Evolutionary conservation across 2,113 vertebrate species (phyloP), one percentile per base, ranked within the genome.

Genomic region (Antigone vipio): DNA sequence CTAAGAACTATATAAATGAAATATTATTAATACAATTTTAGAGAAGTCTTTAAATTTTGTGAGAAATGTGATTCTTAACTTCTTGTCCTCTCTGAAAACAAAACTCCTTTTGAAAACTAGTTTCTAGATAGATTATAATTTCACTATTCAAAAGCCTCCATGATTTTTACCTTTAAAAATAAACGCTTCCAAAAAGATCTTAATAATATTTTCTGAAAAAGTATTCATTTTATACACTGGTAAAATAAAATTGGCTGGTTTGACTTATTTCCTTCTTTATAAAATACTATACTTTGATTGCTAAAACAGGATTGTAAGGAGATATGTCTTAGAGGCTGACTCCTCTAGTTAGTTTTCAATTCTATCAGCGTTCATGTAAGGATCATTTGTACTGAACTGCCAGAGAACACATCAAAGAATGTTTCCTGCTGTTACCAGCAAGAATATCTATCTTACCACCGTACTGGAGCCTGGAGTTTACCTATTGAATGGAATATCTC

Each of bases 371-470:
- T 83, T 80, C 78, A 47, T 14, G 15, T 85, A 86, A 66, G 52
- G 55, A 75, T 20, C 38, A 92, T 90, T 93, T 96, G 67, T 88
- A 88, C n/a, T 50, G 26, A 88, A 71, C 67, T 86, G 78, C 60
- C 92, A 90, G 68, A 55, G 44, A 85, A 77, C 32, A 77, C 85
- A 90, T 81, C 91, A 90, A 90, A 94, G 63, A 94, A 69, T 6
- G 22, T 85, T 90, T 86, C 90, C 95, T 88, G 88, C 85, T 93
- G 38, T 63, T 86, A 74, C 18, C 63, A 77, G 89, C 34, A 79
- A 63, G 85, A 83, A 63, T 82, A 91, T 79, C 69, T 83, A 13
- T 91, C 38, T 83, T 83, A 42, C 64, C 24, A 56, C 27, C 0
- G 0, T 18, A 21, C 44, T 42, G 44, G 53, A 91, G 20, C 52